Evolutionary conservation across 2,888 invertebrate species (phyloP).

Genomic region (Liodrosophila aerea): DNA sequence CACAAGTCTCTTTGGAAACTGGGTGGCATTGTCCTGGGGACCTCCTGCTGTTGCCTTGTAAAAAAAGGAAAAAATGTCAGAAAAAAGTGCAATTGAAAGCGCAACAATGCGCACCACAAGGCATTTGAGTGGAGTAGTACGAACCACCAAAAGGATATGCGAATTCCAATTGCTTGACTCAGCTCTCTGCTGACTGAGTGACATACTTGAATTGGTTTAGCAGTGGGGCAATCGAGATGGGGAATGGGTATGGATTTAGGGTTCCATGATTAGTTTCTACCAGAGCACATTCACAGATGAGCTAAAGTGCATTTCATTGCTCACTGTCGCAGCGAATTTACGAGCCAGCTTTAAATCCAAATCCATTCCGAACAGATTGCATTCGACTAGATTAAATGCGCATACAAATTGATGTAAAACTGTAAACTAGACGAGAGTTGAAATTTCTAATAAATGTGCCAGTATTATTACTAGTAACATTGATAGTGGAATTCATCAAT

Average conservation of each 20-base stretch:
- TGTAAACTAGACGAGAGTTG: slow-evolving; percentile 25
- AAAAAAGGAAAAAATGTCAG: slow-evolving; percentile 37
- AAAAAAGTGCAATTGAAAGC: slow-evolving; percentile 68
- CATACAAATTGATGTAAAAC: slow-evolving; percentile 53
- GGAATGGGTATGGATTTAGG: slow-evolving; percentile 7
- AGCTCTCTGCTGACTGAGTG: slow-evolving; percentile 38
- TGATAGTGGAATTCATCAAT: too few species aligned
- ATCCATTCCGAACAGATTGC: slow-evolving; percentile 55
- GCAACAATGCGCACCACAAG: slow-evolving; percentile 77
- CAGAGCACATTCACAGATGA: slow-evolving; percentile 45
- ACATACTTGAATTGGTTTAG: slow-evolving; percentile 54
- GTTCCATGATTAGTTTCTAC: slow-evolving; percentile 62
- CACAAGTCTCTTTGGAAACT: slow-evolving; percentile 31
- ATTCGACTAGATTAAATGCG: slow-evolving; percentile 47
- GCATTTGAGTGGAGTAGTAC: slow-evolving; percentile 58
- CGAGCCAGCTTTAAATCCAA: slow-evolving; percentile 21
- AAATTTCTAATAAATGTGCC: slow-evolving; percentile 19
- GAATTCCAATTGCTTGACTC: slow-evolving; percentile 49
- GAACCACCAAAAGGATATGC: slow-evolving; percentile 43
- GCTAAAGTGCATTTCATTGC: slow-evolving; percentile 72
- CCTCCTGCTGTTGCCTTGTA: slow-evolving; percentile 45
- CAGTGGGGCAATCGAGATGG: slow-evolving; percentile 9
- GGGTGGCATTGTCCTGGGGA: slow-evolving; percentile 53
- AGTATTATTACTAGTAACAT: too few species aligned
- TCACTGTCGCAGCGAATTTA: slow-evolving; percentile 65